A percentile compares a stretch with the other conserved stretches of the same genome.
Conservation (phyloP, 2,113 vertebrate species). For the Cheirogaleus medius region DNA sequence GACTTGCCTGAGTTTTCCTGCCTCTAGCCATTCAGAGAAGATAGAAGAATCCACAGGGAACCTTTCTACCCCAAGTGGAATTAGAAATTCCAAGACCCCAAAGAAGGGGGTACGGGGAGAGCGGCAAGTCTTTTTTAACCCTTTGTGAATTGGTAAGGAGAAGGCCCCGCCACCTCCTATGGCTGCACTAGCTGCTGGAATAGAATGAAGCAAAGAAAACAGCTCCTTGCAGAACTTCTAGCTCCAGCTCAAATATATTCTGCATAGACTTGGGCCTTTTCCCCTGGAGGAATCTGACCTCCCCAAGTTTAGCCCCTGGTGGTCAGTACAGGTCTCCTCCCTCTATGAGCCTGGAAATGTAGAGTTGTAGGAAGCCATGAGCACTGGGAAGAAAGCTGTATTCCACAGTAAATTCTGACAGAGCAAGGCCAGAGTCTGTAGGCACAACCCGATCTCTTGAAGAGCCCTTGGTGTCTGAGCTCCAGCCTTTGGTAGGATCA, state of each 20-base stretch:
- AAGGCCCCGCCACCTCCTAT: background rate
- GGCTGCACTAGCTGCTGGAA: background rate
- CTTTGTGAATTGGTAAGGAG: background rate
- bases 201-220: background rate
- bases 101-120: background rate
- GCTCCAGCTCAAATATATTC: background rate
- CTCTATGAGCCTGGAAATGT: background rate
- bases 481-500: background rate
- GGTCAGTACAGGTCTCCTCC: background rate
- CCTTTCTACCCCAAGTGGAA: background rate
- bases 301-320: background rate
- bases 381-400: background rate
- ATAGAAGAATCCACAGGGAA: background rate
- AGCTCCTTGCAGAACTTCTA: background rate
- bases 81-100: background rate
- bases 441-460: background rate
- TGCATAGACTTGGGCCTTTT: background rate
- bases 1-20: background rate
- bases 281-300: background rate
- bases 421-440: background rate
- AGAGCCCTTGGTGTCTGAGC: background rate
- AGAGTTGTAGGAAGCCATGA: background rate
- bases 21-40: background rate
- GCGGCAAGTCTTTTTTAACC: background rate
- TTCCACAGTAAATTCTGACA: background rate